Evolutionary conservation across 2,888 invertebrate species (phyloP).

Genomic region (Himalopsyche anomala): DNA sequence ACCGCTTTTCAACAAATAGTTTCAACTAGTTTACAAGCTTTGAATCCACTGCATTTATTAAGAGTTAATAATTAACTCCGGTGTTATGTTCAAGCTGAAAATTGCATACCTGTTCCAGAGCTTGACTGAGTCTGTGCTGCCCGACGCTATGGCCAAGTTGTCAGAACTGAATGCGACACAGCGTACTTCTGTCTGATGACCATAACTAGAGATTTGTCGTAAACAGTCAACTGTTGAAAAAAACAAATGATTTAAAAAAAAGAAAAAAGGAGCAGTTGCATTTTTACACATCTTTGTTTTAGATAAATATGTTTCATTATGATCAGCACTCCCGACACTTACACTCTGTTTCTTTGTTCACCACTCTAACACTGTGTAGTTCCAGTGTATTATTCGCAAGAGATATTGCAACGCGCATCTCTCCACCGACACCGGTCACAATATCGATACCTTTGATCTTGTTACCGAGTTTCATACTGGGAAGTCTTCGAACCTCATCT

Average conservation of each 20-base stretch:
- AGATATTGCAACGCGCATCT: constrained; percentile 81
- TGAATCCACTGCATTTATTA: too few relatives aligned
- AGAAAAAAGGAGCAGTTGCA: too few relatives aligned
- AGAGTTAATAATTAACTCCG: too few relatives aligned
- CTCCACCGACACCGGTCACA: constrained; percentile 83
- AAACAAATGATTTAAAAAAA: constrained; percentile 62
- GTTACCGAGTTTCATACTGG: constrained; percentile 80
- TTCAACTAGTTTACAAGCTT: too few relatives aligned
- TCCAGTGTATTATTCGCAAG: constrained; percentile 87
- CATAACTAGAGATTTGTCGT: constrained; percentile 83
- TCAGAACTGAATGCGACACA: constrained; percentile 94
- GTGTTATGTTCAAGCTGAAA: background rate
- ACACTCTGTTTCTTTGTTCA: constrained; percentile 77
- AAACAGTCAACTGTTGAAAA: constrained; percentile 73
- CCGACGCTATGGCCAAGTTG: constrained; percentile 90
- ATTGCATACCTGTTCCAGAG: constrained; percentile 90
- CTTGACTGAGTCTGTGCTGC: constrained; percentile 91
- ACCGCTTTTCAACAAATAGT: too few relatives aligned
- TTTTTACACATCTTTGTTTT: too few relatives aligned
- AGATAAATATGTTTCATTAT: too few relatives aligned
- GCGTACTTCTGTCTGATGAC: constrained; percentile 94
- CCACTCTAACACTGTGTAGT: constrained; percentile 78
- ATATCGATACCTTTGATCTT: constrained; percentile 85
- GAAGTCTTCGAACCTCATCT: constrained; percentile 85
- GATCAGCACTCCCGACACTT: constrained; percentile 66